phyloP scores from a whole-genome alignment of 2,113 vertebrate species.

The Chionomys nivalis region DNA sequence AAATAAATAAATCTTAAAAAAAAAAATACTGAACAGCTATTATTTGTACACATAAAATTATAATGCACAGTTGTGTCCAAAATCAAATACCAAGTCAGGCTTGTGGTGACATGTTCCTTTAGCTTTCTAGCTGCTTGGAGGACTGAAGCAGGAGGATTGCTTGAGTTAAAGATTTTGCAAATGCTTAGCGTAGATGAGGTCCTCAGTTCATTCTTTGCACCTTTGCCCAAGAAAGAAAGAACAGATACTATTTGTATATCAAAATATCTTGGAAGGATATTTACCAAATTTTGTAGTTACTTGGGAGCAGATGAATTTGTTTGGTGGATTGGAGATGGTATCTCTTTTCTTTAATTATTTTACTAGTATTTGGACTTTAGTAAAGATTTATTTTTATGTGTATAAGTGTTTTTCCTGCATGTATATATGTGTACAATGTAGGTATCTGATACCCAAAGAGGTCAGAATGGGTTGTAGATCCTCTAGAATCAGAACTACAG shows the following conservation, averaged over 20 bases:
- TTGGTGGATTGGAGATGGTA: neutral
- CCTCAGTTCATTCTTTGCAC: neutral
- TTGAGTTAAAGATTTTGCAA: neutral
- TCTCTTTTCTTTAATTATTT: constrained; percentile 39
- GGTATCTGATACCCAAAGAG: neutral
- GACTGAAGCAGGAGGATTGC: neutral
- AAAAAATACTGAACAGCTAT: neutral
- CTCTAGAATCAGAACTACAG: neutral
- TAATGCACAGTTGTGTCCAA: neutral
- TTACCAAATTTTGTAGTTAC: neutral
- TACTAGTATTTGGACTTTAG: constrained; percentile 8
- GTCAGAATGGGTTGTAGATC: neutral
- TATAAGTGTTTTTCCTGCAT: neutral
- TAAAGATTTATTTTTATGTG: neutral
- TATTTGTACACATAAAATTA: constrained; percentile 35
- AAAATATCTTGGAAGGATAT: constrained; percentile 11
- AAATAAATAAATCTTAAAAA: no score
- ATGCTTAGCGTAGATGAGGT: neutral
- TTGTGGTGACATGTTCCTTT: neutral
- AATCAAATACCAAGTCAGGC: neutral
- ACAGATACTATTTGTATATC: neutral
- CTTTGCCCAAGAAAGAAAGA: neutral
- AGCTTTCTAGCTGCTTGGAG: neutral
- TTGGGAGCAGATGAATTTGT: constrained; percentile 12
- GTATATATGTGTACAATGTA: neutral